Conservation (phyloP, 2,797 vertebrate genomes). For the Betta splendens region DNA sequence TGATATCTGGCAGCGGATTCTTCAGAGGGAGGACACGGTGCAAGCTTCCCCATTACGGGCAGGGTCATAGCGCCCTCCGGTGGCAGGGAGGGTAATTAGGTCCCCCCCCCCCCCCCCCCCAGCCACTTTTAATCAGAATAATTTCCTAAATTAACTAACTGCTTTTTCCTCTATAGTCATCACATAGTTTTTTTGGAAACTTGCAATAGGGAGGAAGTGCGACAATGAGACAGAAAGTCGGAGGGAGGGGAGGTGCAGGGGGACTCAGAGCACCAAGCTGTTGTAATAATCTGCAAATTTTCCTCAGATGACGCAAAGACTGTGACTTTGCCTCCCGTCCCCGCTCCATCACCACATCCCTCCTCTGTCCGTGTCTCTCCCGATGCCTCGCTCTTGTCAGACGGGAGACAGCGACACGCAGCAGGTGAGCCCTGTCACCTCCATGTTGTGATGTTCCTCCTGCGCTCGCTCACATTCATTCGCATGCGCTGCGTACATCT, state of each 20-base stretch:
- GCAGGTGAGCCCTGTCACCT: slow-evolving; percentile 70
- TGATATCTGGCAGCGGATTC: slow-evolving; percentile 56
- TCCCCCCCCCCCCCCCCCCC: not conserved
- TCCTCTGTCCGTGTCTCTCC: slow-evolving; percentile 44
- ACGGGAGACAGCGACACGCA: slow-evolving; percentile 67
- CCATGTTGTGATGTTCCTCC: not conserved
- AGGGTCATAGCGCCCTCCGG: slow-evolving; percentile 72
- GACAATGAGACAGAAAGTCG: slow-evolving; percentile 20
- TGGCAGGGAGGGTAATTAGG: slow-evolving; percentile 63
- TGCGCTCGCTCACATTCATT: not conserved
- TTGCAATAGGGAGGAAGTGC: slow-evolving; percentile 11
- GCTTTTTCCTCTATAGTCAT: not conserved
- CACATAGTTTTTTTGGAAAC: not conserved
- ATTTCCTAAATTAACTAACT: no score
- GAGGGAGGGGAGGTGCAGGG: slow-evolving; percentile 22
- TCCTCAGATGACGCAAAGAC: slow-evolving; percentile 82
- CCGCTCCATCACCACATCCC: slow-evolving; percentile 50
- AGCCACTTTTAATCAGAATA: no score
- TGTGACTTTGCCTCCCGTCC: slow-evolving; percentile 63
- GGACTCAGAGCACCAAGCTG: slow-evolving; percentile 70
- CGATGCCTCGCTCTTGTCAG: slow-evolving; percentile 73
- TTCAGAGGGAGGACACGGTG: slow-evolving; percentile 22
- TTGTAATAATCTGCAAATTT: slow-evolving; percentile 82
- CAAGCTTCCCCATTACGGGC: slow-evolving; percentile 22
- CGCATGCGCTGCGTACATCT: not conserved